Evolutionary conservation across 2,888 invertebrate genomes (phyloP), one percentile per base, ranked within the genome.

Genomic region (Agrilus mali): DNA sequence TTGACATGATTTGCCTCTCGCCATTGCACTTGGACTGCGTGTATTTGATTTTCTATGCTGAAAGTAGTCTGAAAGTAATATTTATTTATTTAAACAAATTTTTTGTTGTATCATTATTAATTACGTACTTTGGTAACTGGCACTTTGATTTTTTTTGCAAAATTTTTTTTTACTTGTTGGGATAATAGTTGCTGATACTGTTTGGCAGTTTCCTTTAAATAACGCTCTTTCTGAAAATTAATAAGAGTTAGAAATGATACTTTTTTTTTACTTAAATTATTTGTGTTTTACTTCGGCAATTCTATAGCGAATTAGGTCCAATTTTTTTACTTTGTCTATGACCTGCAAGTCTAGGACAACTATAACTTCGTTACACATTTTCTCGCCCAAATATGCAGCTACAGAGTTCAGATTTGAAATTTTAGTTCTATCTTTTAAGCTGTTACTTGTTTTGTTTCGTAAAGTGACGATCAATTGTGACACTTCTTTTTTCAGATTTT

Each of bases 1-100:
- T 79, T 78, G 7, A 87, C 78, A 50, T 86, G 77, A 53, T 82
- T 80, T 0, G 86, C 86, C 64, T 88, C 87, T 58, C 84, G 80
- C 72, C 83, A 81, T 67, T 87, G 86, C 31, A 88, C 81, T 42
- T 84, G 75, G 1, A 86, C 78, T 47, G 82, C 80, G 58, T 88
- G 86, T 46, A 88, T 81, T 60, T 82, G 82, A 59, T 88, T 88
- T 64, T 87, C 87, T 50, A 88, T 64, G 52, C 79, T 78, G 5
- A 80, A 75, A 1, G 77, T 74, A 17, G 75, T 68, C 80, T 80
- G 59, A 32, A 64, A 61, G n/a, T n/a, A n/a, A 53, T 27, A 37
- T 20, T 27, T 4, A 31, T 36, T 42, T 13, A 36, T 31, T 33
- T 37, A 31, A n/a, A n/a, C n/a, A n/a, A n/a, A n/a, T n/a, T 45